phyloP scores from a whole-genome alignment of 2,797 vertebrate species.

The Varecia variegata region DNA sequence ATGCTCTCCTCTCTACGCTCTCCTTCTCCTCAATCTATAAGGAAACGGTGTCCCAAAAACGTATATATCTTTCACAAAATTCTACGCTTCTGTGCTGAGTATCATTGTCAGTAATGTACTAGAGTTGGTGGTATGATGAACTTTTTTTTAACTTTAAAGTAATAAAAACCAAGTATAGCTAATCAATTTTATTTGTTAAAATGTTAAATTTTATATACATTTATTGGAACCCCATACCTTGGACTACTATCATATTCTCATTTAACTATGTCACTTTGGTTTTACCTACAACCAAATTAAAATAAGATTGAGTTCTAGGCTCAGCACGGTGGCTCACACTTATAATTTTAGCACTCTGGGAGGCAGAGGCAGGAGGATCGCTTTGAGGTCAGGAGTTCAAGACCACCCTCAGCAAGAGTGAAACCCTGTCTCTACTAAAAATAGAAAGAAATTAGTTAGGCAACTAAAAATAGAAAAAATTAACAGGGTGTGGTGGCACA shows the following conservation, averaged over 20 bases:
- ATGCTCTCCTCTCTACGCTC: background rate
- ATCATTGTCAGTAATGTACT: background rate
- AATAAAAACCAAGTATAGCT: background rate
- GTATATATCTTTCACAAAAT: background rate
- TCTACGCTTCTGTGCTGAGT: background rate
- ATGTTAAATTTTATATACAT: background rate
- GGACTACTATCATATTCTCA: background rate
- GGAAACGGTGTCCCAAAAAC: background rate
- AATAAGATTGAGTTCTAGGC: background rate
- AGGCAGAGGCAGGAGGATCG: too few relatives aligned
- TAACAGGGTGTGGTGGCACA: too few relatives aligned
- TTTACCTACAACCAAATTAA: conserved; percentile 2
- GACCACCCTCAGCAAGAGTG: too few relatives aligned
- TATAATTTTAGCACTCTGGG: too few relatives aligned
- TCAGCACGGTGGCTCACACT: too few relatives aligned
- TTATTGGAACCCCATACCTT: background rate
- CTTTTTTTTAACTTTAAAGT: background rate
- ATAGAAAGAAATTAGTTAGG: too few relatives aligned
- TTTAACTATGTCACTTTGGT: background rate
- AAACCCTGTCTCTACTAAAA: too few relatives aligned
- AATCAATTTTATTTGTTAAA: background rate
- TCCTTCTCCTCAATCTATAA: background rate
- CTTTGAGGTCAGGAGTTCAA: too few relatives aligned
- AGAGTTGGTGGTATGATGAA: background rate
- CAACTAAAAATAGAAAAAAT: too few relatives aligned